Conservation (phyloP, 1,140 invertebrate genomes). For the Holotrichia oblita region DNA sequence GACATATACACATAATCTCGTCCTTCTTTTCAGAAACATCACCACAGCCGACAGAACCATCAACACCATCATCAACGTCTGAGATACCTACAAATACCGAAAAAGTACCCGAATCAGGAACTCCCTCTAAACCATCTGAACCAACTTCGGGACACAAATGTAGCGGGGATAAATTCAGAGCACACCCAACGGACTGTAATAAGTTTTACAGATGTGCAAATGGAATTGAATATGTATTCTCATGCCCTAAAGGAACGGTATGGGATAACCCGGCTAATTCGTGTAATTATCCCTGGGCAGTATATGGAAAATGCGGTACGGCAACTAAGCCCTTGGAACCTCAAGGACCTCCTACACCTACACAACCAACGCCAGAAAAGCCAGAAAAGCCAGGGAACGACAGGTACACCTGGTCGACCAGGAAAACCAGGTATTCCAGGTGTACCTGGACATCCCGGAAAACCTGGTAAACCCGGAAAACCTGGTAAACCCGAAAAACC, state of each 20-base stretch:
- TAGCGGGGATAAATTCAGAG: conserved; percentile 61
- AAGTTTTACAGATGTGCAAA: conserved; percentile 77
- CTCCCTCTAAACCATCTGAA: neutral
- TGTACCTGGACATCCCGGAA: conserved; percentile 42
- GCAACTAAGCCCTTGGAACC: conserved; percentile 1
- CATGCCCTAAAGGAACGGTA: conserved; percentile 72
- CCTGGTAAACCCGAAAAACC: conserved; percentile 33
- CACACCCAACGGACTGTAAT: conserved; percentile 67
- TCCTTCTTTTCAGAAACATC: conserved; percentile 47
- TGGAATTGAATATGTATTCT: conserved; percentile 68
- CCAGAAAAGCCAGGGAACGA: conserved; percentile 44
- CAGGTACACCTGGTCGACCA: conserved; percentile 44
- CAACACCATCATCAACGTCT: conserved; percentile 42
- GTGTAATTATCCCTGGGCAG: conserved; percentile 41
- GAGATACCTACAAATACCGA: neutral
- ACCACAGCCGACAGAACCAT: conserved; percentile 49
- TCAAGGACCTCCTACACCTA: neutral
- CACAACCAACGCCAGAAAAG: conserved; percentile 26
- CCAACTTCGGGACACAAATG: conserved; percentile 56
- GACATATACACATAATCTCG: too few species aligned
- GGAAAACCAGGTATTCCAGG: conserved; percentile 41
- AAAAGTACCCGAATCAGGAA: neutral
- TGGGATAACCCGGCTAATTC: conserved; percentile 64
- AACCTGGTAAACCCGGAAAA: conserved; percentile 29
- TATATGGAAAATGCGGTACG: conserved; percentile 37